Evolutionary conservation across 2,888 invertebrate species (phyloP).

Genomic region (Epinotia nisella): DNA sequence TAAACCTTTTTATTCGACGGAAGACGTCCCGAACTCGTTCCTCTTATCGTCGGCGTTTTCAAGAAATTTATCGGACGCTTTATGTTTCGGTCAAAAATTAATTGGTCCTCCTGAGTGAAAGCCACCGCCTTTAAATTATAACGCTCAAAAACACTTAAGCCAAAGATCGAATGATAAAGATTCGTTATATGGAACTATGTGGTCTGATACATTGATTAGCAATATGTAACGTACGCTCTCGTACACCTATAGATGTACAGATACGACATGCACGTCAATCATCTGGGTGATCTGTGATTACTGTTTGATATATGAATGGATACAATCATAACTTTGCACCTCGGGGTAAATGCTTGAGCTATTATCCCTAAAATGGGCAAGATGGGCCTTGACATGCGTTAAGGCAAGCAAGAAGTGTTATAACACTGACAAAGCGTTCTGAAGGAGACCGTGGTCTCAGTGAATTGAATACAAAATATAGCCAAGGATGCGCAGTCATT

Average conservation of each 20-base stretch:
- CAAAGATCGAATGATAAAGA: slow-evolving; percentile 61
- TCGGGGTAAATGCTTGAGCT: slow-evolving; percentile 36
- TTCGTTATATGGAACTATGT: slow-evolving; percentile 47
- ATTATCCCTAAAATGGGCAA: slow-evolving; percentile 33
- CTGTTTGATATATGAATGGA: slow-evolving; percentile 39
- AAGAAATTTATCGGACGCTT: slow-evolving; percentile 76
- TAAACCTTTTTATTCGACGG: slow-evolving; percentile 77
- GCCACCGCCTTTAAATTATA: slow-evolving; percentile 74
- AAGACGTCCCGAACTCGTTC: slow-evolving; percentile 69
- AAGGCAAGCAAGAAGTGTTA: slow-evolving; percentile 29
- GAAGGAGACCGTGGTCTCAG: slow-evolving; percentile 10
- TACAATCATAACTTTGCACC: slow-evolving; percentile 41
- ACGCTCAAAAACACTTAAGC: slow-evolving; percentile 70
- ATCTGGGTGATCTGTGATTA: slow-evolving; percentile 36
- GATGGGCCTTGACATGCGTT: slow-evolving; percentile 24
- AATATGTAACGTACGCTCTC: slow-evolving; percentile 28
- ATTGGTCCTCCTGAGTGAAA: slow-evolving; percentile 74
- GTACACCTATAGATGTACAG: slow-evolving; percentile 25
- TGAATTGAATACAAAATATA: slow-evolving; percentile 32
- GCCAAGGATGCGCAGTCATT: slow-evolving; percentile 21
- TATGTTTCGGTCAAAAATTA: slow-evolving; percentile 77
- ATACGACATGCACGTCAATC: slow-evolving; percentile 41
- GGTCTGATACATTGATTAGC: slow-evolving; percentile 47
- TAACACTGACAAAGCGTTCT: slow-evolving; percentile 25
- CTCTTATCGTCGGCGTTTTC: slow-evolving; percentile 68